Conservation (phyloP, 1,140 invertebrate species). For the Tetragonula clypearis region DNA sequence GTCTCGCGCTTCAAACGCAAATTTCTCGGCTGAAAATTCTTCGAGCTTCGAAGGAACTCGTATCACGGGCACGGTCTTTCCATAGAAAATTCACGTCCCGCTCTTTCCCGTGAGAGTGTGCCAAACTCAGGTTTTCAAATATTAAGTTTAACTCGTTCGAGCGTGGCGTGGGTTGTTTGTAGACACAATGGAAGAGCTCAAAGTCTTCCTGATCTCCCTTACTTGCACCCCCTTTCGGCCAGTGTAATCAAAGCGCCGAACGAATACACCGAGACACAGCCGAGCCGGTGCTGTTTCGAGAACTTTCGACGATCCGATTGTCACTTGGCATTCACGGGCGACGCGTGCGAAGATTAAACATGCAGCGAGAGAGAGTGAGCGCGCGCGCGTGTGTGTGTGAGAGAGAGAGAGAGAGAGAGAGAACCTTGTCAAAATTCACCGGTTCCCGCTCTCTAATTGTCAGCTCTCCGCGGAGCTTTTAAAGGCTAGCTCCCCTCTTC, state of each 20-base stretch:
- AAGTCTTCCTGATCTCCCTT: not conserved
- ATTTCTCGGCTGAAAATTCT: too few species aligned
- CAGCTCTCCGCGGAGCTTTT: conserved; percentile 56
- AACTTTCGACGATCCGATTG: not conserved
- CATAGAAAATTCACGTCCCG: too few species aligned
- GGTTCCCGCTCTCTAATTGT: conserved; percentile 58
- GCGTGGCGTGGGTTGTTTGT: too few species aligned
- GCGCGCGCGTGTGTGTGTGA: too few species aligned
- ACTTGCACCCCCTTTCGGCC: not conserved
- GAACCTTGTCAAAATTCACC: conserved; percentile 56
- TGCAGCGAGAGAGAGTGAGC: not conserved
- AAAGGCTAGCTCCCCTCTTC: conserved; percentile 13
- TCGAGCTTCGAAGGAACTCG: too few species aligned
- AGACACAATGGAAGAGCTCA: not conserved
- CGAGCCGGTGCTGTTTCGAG: not conserved
- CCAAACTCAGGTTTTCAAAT: too few species aligned
- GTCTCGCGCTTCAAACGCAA: too few species aligned
- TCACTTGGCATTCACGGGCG: not conserved
- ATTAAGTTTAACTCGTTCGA: not conserved
- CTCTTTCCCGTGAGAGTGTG: too few species aligned
- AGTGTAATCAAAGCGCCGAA: not conserved
- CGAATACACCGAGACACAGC: not conserved
- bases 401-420: not conserved
- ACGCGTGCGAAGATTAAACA: conserved; percentile 4
- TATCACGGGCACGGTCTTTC: too few species aligned